Base-by-base conservation (phyloP, 1,140 invertebrate species). In the Eumaeus atala region DNA sequence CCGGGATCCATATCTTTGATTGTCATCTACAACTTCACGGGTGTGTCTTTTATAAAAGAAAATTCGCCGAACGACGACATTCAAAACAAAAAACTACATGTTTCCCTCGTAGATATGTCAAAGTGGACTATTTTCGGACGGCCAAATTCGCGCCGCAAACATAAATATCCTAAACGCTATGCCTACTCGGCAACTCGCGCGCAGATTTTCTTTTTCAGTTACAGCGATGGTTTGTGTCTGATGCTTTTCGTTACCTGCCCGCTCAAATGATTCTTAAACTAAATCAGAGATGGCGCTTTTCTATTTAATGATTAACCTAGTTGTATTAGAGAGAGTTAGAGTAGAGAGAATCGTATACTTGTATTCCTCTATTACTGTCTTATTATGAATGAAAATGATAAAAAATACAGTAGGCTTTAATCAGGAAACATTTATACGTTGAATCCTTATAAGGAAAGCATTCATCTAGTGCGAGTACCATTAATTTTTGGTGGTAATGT, bases 51-150 rank as follows among this genome's bases (percentile, higher is more conserved):
- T 56, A 72, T 67, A 58, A 70, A 76, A 78, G 78, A 72, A 73
- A 82, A 77, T 80, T 82, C 69, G 79, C 77, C 57, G 79, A 72
- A 67, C 64, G 63, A 69, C 71, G 80, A 77, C 72, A 80, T 80
- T 75, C 65, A 77, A 78, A 82, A 84, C 78, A 84, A 82, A 44
- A 84, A 87, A 72, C 81, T 84, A 87, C 81, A 87, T 86, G 79
- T 83, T 86, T 76, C 78, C 67, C 67, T 72, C 74, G 70, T 83
- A 68, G 72, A 80, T 79, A 82, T 87, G 83, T 84, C 81, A 84
- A 84, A 86, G 76, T 74, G 66, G 70, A 86, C 83, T 86, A 86
- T 86, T 86, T 84, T 79, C 53, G 76, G 75, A 74, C 58, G 62
- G 60, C 70, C 80, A 81, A 81, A 78, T 77, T 84, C 81, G 80